These are phyloP conservation scores for Nymphalis c-album DNA, from an alignment of 2,888 invertebrate species.

Conservation along the genomic window DNA sequence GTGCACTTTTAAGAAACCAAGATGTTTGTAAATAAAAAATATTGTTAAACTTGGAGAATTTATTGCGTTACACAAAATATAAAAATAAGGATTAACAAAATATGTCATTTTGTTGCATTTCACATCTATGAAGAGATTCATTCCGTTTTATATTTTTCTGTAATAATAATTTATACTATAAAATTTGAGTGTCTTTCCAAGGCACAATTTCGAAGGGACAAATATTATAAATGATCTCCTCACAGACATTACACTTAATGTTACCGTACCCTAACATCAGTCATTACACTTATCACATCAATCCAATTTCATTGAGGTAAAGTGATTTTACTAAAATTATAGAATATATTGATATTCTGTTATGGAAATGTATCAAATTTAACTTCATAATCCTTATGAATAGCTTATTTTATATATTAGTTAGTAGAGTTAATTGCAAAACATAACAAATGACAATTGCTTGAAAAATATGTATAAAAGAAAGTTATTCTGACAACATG, in stretches of 20 bases:
- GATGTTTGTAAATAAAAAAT: conserved; percentile 15
- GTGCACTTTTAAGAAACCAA: not conserved
- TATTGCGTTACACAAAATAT: conserved; percentile 48
- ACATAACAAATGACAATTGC: conserved; percentile 14
- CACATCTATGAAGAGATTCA: conserved; percentile 60
- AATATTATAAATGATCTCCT: conserved; percentile 49
- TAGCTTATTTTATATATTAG: conserved; percentile 8
- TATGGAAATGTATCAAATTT: conserved; percentile 5
- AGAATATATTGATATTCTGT: conserved; percentile 8
- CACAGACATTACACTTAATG: conserved; percentile 53
- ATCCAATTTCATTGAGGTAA: conserved; percentile 30
- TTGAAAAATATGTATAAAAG: conserved; percentile 10
- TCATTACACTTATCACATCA: conserved; percentile 53
- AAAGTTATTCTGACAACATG: not conserved
- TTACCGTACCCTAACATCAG: conserved; percentile 60
- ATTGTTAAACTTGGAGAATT: conserved; percentile 38
- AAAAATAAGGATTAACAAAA: conserved; percentile 64
- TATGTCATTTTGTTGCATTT: conserved; percentile 53
- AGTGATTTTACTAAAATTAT: conserved; percentile 20
- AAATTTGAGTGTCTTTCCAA: conserved; percentile 50
- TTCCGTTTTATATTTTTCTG: conserved; percentile 29
- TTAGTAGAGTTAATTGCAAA: conserved; percentile 9
- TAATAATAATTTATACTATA: conserved; percentile 35
- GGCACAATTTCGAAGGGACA: conserved; percentile 58
- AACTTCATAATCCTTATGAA: conserved; percentile 14